Evolutionary conservation across 2,888 invertebrate species (phyloP).

Genomic region (Lordiphosa fenestrarum): DNA sequence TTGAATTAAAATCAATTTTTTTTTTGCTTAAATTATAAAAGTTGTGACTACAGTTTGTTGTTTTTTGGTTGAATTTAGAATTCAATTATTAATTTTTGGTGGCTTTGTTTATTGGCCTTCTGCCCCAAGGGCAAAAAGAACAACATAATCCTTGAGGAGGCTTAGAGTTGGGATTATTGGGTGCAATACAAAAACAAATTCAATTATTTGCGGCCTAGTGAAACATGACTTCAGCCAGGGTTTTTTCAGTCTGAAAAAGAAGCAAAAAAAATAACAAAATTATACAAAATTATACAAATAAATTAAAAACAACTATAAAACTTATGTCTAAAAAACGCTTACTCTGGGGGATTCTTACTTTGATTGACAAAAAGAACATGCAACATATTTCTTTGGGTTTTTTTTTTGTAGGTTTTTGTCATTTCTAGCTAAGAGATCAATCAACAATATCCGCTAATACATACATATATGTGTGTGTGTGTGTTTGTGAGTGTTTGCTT

Average conservation of each 20-base stretch:
- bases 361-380: conserved; percentile 34
- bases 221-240: conserved; percentile 86
- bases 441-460: conserved; percentile 40
- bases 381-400: conserved; percentile 36
- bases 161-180: conserved; percentile 1
- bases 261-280: conserved; percentile 17
- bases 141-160: conserved; percentile 4
- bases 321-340: conserved; percentile 27
- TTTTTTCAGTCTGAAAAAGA: conserved; percentile 87
- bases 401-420: conserved; percentile 14
- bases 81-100: conserved; percentile 54
- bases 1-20: conserved; percentile 33
- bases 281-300: conserved; percentile 15
- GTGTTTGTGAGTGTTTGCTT: conserved; percentile 37
- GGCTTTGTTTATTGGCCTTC: conserved; percentile 17
- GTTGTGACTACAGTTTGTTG: conserved; percentile 48
- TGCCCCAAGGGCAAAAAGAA: neutral
- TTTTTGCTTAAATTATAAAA: conserved; percentile 34
- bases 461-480: conserved; percentile 25
- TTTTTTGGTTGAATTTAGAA: conserved; percentile 38
- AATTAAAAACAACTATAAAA: conserved; percentile 16
- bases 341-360: conserved; percentile 9
- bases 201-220: conserved; percentile 53
- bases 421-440: conserved; percentile 46
- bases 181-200: conserved; percentile 29